These are phyloP conservation scores for Hylomyscus alleni DNA, from an alignment of 2,797 vertebrate species.

Conservation along the genomic window DNA sequence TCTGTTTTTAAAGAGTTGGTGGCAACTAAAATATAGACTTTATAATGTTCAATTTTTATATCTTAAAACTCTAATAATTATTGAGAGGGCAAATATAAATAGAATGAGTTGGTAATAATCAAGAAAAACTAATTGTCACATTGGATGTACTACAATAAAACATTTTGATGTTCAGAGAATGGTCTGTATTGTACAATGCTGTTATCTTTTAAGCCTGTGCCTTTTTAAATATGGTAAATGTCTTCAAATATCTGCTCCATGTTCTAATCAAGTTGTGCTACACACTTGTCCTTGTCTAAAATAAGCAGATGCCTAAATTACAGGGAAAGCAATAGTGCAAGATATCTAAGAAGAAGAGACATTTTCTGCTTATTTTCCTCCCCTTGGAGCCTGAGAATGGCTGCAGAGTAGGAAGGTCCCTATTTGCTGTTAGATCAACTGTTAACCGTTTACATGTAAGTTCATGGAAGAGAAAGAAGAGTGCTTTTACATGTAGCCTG, in stretches of 20 bases:
- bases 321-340: constrained; percentile 12
- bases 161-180: constrained; percentile 38
- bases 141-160: constrained; percentile 50
- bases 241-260: constrained; percentile 43
- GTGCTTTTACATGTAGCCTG: not conserved
- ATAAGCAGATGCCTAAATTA: not conserved
- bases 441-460: not conserved
- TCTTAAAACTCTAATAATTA: constrained; percentile 43
- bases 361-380: not conserved
- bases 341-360: constrained; percentile 1
- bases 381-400: not conserved
- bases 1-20: not conserved
- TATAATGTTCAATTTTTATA: constrained; percentile 38
- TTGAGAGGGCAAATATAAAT: constrained; percentile 16
- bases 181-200: not conserved
- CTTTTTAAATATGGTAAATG: constrained; percentile 8
- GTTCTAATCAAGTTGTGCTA: not conserved
- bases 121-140: constrained; percentile 33
- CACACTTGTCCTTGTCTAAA: not conserved
- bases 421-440: not conserved
- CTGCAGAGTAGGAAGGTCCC: not conserved
- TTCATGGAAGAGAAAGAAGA: not conserved
- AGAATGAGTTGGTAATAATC: constrained; percentile 47
- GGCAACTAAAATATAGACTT: constrained; percentile 8
- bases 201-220: not conserved